Base-by-base conservation (phyloP, 2,888 invertebrate species). In the Spilarctia lutea region DNA sequence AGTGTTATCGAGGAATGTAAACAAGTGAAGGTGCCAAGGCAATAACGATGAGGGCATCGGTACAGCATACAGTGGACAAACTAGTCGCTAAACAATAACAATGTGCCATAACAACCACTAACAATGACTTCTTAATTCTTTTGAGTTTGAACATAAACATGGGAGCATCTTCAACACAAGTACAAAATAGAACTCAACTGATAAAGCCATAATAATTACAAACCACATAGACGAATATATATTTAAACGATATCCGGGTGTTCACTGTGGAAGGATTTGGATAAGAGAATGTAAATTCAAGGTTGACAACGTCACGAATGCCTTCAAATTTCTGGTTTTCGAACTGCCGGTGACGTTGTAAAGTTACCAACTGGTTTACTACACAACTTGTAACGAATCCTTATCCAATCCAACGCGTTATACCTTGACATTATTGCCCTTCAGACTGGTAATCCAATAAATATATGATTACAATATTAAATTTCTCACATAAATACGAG, bases 351-450 rank as follows among this genome's bases (percentile, higher is more conserved):
- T 77, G 63, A 48, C 65, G 71, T 68, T 65, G 63, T 71, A 16
- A 30, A 65, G 48, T 63, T 63, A 20, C 35, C 65, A 35, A 73
- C 56, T 73, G 65, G 75, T 73, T 69, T 75, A 42, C 65, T 42
- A 68, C 68, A 70, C 27, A 68, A 77, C 65, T 42, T 67, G 67
- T 73, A 75, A 73, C 67, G 67, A 75, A 72, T 63, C 73, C 81
- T 82, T 84, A 81, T 75, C 80, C 75, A 75, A 79, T 81, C 89
- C 89, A 87, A 91, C 88, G 83, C 79, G 79, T 90, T 90, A 90
- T 88, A 86, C 93, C 92, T 92, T 93, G 94, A 93, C 92, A 92
- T 87, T 88, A 85, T 92, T 93, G 88, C 88, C 85, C 85, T 87
- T 80, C 85, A 83, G 77, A 83, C 78, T 81, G 82, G 92, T 91